Percentiles rank a stretch among this genome's conserved stretches.
These are phyloP conservation scores for Capreolus pygargus DNA, from an alignment of 2,113 vertebrate species.

Conservation along the genomic window DNA sequence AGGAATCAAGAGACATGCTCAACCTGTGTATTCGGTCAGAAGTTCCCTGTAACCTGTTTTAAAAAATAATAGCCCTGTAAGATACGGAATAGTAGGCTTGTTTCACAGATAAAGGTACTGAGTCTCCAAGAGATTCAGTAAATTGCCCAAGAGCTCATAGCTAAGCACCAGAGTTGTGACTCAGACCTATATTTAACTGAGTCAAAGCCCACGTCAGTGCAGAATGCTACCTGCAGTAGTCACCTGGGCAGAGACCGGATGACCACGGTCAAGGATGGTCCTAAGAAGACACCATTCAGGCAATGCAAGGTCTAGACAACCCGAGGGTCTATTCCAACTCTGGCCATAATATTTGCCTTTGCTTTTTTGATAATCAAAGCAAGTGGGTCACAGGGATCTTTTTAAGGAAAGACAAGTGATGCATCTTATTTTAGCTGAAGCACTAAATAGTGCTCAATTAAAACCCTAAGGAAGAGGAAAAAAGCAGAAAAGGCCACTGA, in stretches of 20 bases:
- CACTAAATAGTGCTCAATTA: constrained; percentile 11
- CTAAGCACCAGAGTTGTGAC: neutral
- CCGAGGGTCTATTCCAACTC: neutral
- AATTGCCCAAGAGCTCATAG: neutral
- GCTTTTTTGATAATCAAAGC: constrained; percentile 24
- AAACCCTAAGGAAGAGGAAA: neutral
- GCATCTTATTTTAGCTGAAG: constrained; percentile 32
- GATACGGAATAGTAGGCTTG: neutral
- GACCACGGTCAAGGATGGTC: neutral
- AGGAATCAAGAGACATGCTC: neutral
- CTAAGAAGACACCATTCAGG: neutral
- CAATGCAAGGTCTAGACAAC: neutral
- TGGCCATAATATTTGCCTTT: constrained; percentile 14
- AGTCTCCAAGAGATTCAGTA: neutral
- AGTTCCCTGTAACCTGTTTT: neutral
- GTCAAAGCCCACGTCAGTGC: neutral
- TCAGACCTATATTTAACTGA: neutral
- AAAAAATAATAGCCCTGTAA: constrained; percentile 6
- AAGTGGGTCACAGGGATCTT: neutral
- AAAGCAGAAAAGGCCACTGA: neutral
- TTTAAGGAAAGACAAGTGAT: constrained; percentile 32
- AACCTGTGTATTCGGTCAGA: neutral
- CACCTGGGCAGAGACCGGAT: neutral
- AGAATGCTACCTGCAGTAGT: neutral
- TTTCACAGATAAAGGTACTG: neutral